Conservation (phyloP, 1,140 invertebrate genomes). For the Linepithema humile region DNA sequence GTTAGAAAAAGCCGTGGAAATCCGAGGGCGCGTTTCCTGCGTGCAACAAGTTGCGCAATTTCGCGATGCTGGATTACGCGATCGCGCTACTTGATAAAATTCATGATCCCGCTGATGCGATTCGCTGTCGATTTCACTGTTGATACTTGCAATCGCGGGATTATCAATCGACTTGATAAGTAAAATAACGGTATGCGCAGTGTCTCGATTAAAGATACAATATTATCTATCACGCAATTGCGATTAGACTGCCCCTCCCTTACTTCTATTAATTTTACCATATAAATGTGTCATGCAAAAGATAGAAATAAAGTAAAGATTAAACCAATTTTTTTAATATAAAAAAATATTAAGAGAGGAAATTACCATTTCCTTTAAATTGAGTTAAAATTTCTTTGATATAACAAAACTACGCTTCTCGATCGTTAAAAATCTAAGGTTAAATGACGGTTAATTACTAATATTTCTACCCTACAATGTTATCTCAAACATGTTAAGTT, state of each 20-base stretch:
- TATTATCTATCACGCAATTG: not conserved
- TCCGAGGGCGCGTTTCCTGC: not conserved
- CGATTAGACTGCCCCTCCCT: not conserved
- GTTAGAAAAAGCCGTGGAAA: conserved; percentile 19
- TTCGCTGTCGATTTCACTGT: conserved; percentile 4
- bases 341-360: no score
- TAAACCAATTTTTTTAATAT: no score
- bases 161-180: conserved; percentile 51
- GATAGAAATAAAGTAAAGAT: not conserved
- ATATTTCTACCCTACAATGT: not conserved
- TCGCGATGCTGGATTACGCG: conserved; percentile 22
- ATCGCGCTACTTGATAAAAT: conserved; percentile 39
- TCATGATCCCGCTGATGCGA: conserved; percentile 3
- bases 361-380: no score
- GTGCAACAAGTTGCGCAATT: conserved; percentile 62
- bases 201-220: not conserved
- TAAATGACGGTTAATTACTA: not conserved
- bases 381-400: not conserved
- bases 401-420: not conserved
- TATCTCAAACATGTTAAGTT: conserved; percentile 3
- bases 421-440: not conserved
- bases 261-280: not conserved
- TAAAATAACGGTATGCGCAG: conserved; percentile 41
- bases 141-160: conserved; percentile 61
- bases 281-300: not conserved